Evolutionary conservation across 2,113 vertebrate species (phyloP), one percentile per base, ranked within the genome.

Genomic region (Centrocercus urophasianus): DNA sequence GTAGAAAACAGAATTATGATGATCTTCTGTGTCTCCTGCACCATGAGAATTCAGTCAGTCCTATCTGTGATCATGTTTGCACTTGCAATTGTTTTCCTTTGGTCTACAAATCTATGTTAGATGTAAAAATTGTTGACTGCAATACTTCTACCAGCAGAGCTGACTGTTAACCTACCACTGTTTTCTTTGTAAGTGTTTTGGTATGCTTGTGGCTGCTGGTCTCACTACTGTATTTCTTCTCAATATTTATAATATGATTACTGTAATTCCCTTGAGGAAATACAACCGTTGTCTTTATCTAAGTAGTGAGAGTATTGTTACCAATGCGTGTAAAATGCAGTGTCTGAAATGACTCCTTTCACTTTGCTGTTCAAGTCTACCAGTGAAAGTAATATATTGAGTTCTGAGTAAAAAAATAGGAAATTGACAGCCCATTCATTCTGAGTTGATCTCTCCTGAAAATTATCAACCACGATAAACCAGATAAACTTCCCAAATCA

Each of bases 21-120:
- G 12, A 32, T 38, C 50, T 76, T 69, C 50, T 45, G 56, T 32
- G 18, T 25, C 38, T 81, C 57, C 50, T 69, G 42, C 61, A 66
- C 50, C 3, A 45, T 17, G 15, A 38, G 40, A 59, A 60, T 75
- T 60, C n/a, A 72, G 10, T 72, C 52, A 52, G 32, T 82, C 0
- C 43, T 71, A 1, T 24, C 45, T 54, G 22, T 57, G 17, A 57
- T 43, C 32, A 22, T 0, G 0, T 50, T 86, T 48, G 1, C 22
- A 8, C 71, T 83, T 83, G 57, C 28, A 74, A 42, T 48, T 79
- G 16, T 21, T 15, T 82, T 84, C 86, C 6, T n/a, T 40, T 48
- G 34, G 21, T 63, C 57, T 87, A 11, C 56, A 80, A 20, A 34
- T 66, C 45, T 27, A 48, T 66, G 40, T 50, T 54, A 42, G 16